Evolutionary conservation across 1,140 invertebrate species (phyloP), one percentile per base, ranked within the genome.

Genomic region (Pseudobourletiella spinata): DNA sequence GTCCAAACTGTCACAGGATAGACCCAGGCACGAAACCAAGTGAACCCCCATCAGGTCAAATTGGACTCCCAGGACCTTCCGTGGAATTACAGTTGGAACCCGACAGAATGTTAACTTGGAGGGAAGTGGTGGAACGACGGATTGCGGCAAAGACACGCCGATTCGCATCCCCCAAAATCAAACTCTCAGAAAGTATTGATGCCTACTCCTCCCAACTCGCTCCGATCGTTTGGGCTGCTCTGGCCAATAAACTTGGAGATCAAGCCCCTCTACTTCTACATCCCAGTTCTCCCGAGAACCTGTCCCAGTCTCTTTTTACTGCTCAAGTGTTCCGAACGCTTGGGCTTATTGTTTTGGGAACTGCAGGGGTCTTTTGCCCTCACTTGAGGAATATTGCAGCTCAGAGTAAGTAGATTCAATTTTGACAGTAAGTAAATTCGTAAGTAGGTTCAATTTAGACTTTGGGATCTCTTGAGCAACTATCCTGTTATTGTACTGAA

Each of bases 341-440:
- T n/a, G 66, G 58, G 1, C 4, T 43, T 29, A 46, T 60, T 52
- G 25, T 67, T 22, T 15, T 67, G 11, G 65, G 65, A 11, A 48
- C 62, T 2, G 18, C 59, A 30, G 61, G 61, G 3, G 35, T 51
- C 4, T 48, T 28, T 20, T 61, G 58, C 56, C 44, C 48, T 16
- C 62, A 67, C 48, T 48, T 64, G 2, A 35, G 58, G 20, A 64
- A 61, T 55, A 57, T 67, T 29, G 43, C 61, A 1, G 16, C 42
- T 22, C 66, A 67, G 35, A 48, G 66, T 67, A 55, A 61, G 3
- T 63, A n/a, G n/a, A n/a, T n/a, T n/a, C n/a, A n/a, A n/a, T n/a
- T n/a, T n/a, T n/a, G n/a, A n/a, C n/a, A n/a, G n/a, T n/a, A n/a
- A n/a, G n/a, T n/a, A n/a, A n/a, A n/a, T n/a, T n/a, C n/a, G n/a